Percentiles rank a stretch among this genome's conserved stretches.
Evolutionary conservation across 2,797 vertebrate genomes (phyloP).

Genomic region (Hafferia zeledoni): DNA sequence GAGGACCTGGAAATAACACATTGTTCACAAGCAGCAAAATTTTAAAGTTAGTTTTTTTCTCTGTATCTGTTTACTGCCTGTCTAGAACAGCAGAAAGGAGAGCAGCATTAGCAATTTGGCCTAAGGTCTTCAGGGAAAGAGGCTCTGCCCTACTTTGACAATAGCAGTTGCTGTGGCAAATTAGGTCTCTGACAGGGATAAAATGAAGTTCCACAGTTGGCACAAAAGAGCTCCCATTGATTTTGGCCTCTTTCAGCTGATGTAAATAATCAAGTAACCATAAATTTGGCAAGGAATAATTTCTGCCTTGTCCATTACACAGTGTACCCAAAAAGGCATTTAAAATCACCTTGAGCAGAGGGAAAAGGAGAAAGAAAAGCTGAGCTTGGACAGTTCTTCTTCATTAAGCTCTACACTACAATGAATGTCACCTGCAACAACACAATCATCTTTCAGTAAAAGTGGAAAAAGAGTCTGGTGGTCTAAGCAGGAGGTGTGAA

Average conservation of each 20-base stretch:
- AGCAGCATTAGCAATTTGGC: neutral
- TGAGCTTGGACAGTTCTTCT: neutral
- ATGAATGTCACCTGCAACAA: slow-evolving; percentile 2
- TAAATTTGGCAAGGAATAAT: slow-evolving; percentile 51
- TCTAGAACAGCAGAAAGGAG: neutral
- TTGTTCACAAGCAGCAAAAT: neutral
- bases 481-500: neutral
- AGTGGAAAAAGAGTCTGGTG: neutral
- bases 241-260: slow-evolving; percentile 38
- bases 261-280: slow-evolving; percentile 61
- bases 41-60: neutral
- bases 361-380: slow-evolving; percentile 27
- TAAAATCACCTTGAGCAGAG: slow-evolving; percentile 51
- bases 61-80: neutral
- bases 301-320: neutral
- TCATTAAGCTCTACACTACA: slow-evolving; percentile 7
- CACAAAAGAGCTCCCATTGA: slow-evolving; percentile 41
- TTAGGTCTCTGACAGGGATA: neutral
- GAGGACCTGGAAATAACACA: neutral
- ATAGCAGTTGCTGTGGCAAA: slow-evolving; percentile 17
- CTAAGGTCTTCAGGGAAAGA: slow-evolving; percentile 16
- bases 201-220: slow-evolving; percentile 47
- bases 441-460: neutral
- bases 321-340: slow-evolving; percentile 38
- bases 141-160: slow-evolving; percentile 19